phyloP scores from a whole-genome alignment of 2,888 invertebrate species.

The Cremastobaeus sp. region DNA sequence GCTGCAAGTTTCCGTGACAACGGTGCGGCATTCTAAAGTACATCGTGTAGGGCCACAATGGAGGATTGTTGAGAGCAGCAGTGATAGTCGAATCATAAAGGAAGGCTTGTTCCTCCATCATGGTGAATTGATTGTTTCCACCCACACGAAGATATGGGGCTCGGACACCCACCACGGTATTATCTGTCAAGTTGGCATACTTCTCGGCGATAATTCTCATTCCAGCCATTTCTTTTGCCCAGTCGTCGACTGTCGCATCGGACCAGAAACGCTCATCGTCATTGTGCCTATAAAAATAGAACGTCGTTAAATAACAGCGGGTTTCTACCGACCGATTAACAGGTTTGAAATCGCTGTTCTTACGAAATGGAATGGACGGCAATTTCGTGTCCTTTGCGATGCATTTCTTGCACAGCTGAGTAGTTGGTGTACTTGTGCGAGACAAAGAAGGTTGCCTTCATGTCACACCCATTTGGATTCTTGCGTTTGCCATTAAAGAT shows the following conservation, averaged over 20 bases:
- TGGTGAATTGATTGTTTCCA: constrained; percentile 97
- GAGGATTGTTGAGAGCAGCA: constrained; percentile 92
- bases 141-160: constrained; percentile 94
- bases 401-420: constrained; percentile 93
- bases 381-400: constrained; percentile 94
- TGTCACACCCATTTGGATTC: constrained; percentile 95
- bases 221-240: constrained; percentile 97
- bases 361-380: constrained; percentile 96
- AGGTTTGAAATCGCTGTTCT: no score
- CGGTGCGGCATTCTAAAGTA: constrained; percentile 97
- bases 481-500: constrained; percentile 93
- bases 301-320: neutral
- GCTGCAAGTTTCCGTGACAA: constrained; percentile 94
- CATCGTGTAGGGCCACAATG: constrained; percentile 98
- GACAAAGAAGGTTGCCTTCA: constrained; percentile 94
- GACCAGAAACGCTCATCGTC: constrained; percentile 96
- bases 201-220: constrained; percentile 94
- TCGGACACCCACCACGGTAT: constrained; percentile 93
- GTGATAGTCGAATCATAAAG: constrained; percentile 97
- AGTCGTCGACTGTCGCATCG: constrained; percentile 93
- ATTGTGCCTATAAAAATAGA: constrained; percentile 84
- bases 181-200: constrained; percentile 92
- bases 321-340: neutral
- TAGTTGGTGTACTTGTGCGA: constrained; percentile 97
- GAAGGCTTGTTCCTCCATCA: constrained; percentile 98